Evolutionary conservation across 2,888 invertebrate species (phyloP).

Genomic region (Copidosoma aretas): DNA sequence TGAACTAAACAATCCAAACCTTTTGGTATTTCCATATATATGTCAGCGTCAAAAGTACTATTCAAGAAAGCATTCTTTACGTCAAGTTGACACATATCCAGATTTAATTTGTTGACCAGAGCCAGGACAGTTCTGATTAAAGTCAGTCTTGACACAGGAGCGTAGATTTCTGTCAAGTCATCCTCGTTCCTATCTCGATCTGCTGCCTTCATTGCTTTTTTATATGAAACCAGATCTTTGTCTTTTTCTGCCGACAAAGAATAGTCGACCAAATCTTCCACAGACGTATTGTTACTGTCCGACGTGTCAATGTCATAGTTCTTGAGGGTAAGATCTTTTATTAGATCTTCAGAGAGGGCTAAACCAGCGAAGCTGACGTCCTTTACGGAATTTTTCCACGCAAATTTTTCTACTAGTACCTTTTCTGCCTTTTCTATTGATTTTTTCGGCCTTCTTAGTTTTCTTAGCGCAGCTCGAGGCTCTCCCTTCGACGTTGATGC

Average conservation of each 20-base stretch:
- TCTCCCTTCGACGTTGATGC: not conserved
- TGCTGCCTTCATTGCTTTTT: constrained; percentile 1
- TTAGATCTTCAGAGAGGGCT: not conserved
- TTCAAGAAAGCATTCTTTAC: not conserved
- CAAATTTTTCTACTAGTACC: too few relatives aligned
- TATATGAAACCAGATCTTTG: not conserved
- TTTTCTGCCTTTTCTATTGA: too few relatives aligned
- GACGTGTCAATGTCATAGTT: not conserved
- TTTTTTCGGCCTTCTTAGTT: not conserved
- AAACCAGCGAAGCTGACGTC: not conserved
- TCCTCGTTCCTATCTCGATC: not conserved
- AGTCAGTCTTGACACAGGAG: not conserved
- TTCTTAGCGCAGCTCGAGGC: not conserved
- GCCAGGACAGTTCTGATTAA: not conserved
- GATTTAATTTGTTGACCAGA: not conserved
- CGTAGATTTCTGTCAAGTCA: not conserved
- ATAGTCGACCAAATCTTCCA: not conserved
- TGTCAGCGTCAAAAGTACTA: not conserved
- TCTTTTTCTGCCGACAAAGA: not conserved
- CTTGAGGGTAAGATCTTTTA: not conserved
- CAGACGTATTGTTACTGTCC: not conserved
- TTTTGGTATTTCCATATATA: too few relatives aligned
- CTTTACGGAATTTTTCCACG: not conserved
- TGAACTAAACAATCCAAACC: too few relatives aligned
- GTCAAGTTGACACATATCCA: not conserved